Conservation (phyloP, 2,113 vertebrate genomes). For the Hyperopisus bebe region DNA sequence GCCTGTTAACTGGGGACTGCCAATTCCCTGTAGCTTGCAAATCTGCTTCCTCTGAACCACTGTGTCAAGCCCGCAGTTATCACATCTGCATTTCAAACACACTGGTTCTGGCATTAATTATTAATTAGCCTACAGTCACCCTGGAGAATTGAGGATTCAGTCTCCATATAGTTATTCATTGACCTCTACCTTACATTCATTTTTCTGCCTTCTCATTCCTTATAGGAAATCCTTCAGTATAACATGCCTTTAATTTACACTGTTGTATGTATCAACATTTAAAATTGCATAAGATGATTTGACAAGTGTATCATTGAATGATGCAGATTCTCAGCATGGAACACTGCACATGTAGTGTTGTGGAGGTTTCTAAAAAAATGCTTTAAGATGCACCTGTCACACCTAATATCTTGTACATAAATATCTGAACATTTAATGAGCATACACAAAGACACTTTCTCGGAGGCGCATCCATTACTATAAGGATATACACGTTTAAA, state of each 20-base stretch:
- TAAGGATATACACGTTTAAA: neutral
- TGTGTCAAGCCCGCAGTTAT: conserved; percentile 85
- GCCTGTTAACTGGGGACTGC: conserved; percentile 70
- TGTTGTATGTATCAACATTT: neutral
- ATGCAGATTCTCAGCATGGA: neutral
- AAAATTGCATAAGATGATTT: neutral
- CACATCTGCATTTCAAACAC: conserved; percentile 99
- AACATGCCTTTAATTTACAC: conserved; percentile 55
- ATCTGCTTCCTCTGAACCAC: conserved; percentile 83
- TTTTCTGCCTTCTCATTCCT: conserved; percentile 45
- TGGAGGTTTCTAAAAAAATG: neutral
- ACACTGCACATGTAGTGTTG: neutral
- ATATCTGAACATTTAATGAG: neutral
- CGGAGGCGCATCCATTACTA: neutral
- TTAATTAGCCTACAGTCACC: conserved; percentile 99
- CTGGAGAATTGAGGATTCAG: conserved; percentile 88
- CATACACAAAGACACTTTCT: neutral
- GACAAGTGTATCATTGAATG: neutral
- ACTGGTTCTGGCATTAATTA: conserved; percentile 97
- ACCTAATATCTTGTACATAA: neutral
- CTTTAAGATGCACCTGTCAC: neutral
- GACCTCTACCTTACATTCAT: conserved; percentile 71
- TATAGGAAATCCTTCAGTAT: conserved; percentile 51
- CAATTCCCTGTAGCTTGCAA: conserved; percentile 74
- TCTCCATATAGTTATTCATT: conserved; percentile 78